These are phyloP conservation scores for Archocentrus centrarchus DNA, from an alignment of 2,113 vertebrate species.

Conservation along the genomic window DNA sequence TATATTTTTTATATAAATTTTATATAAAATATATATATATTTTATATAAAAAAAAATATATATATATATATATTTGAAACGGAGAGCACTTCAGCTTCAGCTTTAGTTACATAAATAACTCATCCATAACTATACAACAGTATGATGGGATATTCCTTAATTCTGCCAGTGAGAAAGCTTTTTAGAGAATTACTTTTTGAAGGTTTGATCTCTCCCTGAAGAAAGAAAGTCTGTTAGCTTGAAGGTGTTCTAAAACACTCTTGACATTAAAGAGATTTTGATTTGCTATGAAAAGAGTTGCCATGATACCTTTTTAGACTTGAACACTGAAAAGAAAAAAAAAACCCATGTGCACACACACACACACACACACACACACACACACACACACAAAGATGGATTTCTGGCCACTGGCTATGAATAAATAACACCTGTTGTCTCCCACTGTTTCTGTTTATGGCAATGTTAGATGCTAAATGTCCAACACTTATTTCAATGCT, in stretches of 20 bases:
- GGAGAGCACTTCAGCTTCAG: not conserved
- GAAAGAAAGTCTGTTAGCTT: constrained; percentile 13
- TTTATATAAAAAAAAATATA: no score
- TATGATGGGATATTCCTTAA: not conserved
- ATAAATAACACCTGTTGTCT: constrained; percentile 13
- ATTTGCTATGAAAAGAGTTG: constrained; percentile 22
- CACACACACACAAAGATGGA: not conserved
- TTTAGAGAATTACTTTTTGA: constrained; percentile 25
- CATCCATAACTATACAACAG: not conserved
- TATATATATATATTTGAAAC: no score
- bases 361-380: not conserved
- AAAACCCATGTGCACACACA: no score
- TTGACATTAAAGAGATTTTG: constrained; percentile 21
- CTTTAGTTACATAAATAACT: not conserved
- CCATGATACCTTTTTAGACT: constrained; percentile 14
- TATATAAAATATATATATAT: no score
- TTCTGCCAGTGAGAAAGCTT: constrained; percentile 19
- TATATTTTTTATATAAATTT: no score
- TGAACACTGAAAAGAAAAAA: not conserved
- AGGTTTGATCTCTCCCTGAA: constrained; percentile 23
- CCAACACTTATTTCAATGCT: not conserved
- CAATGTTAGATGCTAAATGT: constrained; percentile 7
- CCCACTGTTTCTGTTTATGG: constrained; percentile 10
- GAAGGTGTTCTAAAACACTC: constrained; percentile 15
- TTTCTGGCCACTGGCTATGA: constrained; percentile 7